A percentile compares a stretch with the other conserved stretches of the same genome.
Conservation (phyloP, 2,113 vertebrate species). For the Myocastor coypus region DNA sequence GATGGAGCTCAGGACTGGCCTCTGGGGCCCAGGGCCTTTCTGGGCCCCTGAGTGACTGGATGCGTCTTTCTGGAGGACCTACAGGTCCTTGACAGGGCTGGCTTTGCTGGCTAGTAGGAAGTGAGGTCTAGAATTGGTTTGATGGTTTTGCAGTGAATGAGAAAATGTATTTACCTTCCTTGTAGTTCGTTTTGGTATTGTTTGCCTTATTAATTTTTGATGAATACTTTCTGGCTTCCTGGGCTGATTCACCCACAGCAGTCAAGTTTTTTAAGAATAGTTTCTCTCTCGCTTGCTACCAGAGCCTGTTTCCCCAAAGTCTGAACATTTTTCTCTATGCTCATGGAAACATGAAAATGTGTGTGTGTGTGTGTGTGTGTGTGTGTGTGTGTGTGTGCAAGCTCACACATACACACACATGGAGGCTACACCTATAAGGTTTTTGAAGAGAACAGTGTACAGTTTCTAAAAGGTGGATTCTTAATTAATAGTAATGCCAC, state of each 20-base stretch:
- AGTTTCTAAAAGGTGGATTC: not conserved
- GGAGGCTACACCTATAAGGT: not conserved
- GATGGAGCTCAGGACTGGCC: not conserved
- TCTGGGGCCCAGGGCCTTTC: not conserved
- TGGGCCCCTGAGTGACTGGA: not conserved
- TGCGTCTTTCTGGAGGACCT: not conserved
- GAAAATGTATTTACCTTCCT: not conserved
- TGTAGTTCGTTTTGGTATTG: not conserved
- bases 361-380: not conserved
- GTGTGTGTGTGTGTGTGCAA: not conserved
- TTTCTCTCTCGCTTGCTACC: not conserved
- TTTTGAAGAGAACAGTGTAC: not conserved
- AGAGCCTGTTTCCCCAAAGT: not conserved
- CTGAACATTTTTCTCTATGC: not conserved
- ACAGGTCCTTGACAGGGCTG: not conserved
- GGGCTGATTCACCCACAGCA: not conserved
- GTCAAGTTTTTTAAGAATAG: not conserved
- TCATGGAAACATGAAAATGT: not conserved
- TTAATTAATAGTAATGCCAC: not conserved
- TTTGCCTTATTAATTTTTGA: not conserved
- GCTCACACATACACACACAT: not conserved
- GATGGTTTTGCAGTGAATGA: not conserved
- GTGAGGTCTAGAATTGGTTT: not conserved
- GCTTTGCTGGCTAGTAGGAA: not conserved
- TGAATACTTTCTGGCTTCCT: not conserved